Base-by-base conservation (phyloP, 2,888 invertebrate species). In the Hoplodrina ambigua region DNA sequence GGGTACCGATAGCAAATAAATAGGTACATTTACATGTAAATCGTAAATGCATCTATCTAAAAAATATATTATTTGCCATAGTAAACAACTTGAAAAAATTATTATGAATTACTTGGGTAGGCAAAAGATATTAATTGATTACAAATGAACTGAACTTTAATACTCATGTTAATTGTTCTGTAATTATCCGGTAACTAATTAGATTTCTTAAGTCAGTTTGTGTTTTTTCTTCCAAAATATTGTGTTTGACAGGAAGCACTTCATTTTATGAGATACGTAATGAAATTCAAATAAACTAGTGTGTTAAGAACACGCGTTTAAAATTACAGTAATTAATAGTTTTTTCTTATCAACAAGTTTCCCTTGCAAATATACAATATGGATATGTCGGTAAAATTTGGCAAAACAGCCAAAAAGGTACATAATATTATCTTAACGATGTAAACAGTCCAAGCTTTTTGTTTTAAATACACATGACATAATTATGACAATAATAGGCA, bases 1-100 rank as follows among this genome's bases (percentile, higher is more conserved):
- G 69, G 54, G 58, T 73, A 68, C 57, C 53, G 62, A 67, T 67
- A 49, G 52, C 65, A 80, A 70, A 71, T 50, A 57, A 74, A 80
- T 20, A 69, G 41, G 13, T 41, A 41, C 41, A 41, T 41, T 37
- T 8, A 37, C 37, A 33, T 37, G 8, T 37, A 37, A 1, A 37
- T 1, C 1, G 8, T 37, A 37, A 37, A 37, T 37, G 37, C 37
- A 37, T 37, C 7, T 37, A 1, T 37, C 8, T 37, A 33, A 33
- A 33, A 33, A 4, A 33, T 6, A 4, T 6, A 4, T 37, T 37
- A 10, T 10, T 37, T 5, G 11, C 3, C 2, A 11, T 11, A 41
- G 2, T 13, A 41, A 41, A 41, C 0, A 11, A 13, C 0, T 3
- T 41, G 11, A 4, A 41, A 41, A 11, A 13, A 3, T 41, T 11